phyloP scores from a whole-genome alignment of 2,888 invertebrate species.

The Tachina grossa region DNA sequence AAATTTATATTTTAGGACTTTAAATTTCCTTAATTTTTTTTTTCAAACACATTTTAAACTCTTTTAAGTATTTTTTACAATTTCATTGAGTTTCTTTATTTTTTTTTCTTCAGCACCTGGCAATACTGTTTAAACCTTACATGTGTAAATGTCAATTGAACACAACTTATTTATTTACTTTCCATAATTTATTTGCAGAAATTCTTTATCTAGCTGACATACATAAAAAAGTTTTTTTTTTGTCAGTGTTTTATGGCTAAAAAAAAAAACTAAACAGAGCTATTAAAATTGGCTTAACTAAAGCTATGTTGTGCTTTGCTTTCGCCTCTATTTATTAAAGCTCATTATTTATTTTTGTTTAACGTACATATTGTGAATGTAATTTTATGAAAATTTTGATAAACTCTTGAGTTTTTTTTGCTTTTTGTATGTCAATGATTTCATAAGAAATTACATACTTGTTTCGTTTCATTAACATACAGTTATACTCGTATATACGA shows the following conservation, averaged over 20 bases:
- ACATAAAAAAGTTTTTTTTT: constrained; percentile 2
- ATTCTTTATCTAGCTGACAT: neutral
- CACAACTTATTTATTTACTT: neutral
- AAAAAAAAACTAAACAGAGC: constrained; percentile 2
- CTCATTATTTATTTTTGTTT: neutral
- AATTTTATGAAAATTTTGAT: constrained; percentile 32
- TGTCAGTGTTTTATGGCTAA: neutral
- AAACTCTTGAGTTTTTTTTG: constrained; percentile 30
- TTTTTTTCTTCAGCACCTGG: too few relatives aligned
- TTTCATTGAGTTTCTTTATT: too few relatives aligned
- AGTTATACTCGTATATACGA: constrained; percentile 47
- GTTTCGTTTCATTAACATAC: constrained; percentile 16
- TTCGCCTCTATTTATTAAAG: constrained; percentile 1
- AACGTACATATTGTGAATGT: neutral
- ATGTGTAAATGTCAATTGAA: too few relatives aligned
- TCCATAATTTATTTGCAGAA: neutral
- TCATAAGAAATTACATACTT: constrained; percentile 30
- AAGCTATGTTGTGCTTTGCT: constrained; percentile 2
- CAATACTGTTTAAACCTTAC: too few relatives aligned
- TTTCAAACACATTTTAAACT: too few relatives aligned
- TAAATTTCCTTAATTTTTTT: too few relatives aligned
- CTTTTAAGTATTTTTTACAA: too few relatives aligned
- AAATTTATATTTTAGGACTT: too few relatives aligned
- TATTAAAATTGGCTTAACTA: constrained; percentile 27
- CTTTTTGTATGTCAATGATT: constrained; percentile 40